These are phyloP conservation scores for Nesoenas mayeri DNA, from an alignment of 2,113 vertebrate genomes.

Conservation along the genomic window DNA sequence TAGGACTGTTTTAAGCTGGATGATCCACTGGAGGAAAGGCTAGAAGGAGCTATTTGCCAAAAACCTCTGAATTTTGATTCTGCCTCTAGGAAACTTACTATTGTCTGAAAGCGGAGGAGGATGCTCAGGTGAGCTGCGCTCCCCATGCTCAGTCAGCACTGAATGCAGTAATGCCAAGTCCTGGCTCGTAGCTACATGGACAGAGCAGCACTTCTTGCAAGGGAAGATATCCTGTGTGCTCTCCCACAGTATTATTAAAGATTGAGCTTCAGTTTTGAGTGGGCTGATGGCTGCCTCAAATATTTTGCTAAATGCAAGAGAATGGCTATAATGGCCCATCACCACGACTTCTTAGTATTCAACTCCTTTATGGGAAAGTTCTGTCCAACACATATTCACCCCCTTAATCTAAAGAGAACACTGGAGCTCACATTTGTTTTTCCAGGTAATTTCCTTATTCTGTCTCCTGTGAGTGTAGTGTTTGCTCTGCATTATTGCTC, in stretches of 20 bases:
- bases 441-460: neutral
- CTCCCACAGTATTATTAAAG: neutral
- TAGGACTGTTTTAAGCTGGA: neutral
- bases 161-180: neutral
- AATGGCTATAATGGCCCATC: neutral
- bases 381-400: neutral
- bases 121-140: neutral
- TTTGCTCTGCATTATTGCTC: neutral
- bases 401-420: neutral
- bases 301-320: neutral
- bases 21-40: neutral
- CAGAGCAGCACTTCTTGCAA: neutral
- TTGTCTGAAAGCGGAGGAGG: neutral
- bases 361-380: neutral
- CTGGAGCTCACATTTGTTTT: neutral
- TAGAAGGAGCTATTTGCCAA: neutral
- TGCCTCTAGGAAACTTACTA: neutral
- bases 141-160: rapidly evolving
- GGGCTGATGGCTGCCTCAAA: neutral
- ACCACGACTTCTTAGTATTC: neutral
- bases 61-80: neutral
- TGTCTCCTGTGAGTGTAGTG: neutral
- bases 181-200: neutral
- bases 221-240: neutral
- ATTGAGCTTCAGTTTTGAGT: neutral